phyloP scores from a whole-genome alignment of 2,888 invertebrate genomes.

The Morpho helenor region DNA sequence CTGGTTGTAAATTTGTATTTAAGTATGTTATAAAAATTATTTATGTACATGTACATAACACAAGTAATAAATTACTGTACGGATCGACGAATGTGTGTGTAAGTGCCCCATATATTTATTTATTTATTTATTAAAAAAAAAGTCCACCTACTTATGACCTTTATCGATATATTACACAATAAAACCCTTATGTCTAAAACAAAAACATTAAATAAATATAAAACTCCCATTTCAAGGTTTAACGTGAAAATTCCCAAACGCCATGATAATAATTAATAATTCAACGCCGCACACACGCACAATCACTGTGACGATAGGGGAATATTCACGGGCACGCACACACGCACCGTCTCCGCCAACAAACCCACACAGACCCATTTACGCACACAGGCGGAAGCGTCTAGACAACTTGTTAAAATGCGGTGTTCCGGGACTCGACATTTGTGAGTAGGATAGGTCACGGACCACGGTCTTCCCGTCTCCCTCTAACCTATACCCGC shows the following conservation, averaged over 20 bases:
- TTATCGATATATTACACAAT: no score
- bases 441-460: conserved; percentile 79
- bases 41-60: no score
- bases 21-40: no score
- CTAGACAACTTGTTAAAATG: conserved; percentile 75
- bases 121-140: no score
- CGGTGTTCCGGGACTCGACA: conserved; percentile 75
- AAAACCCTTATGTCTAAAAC: no score
- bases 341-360: conserved; percentile 11
- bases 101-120: no score
- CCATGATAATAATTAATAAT: conserved; percentile 30
- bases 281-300: conserved; percentile 23
- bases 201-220: conserved; percentile 1
- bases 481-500: conserved; percentile 41
- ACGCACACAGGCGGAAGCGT: conserved; percentile 50
- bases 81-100: no score
- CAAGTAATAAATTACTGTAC: no score
- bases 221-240: conserved; percentile 20
- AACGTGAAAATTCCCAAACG: conserved; percentile 31
- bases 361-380: conserved; percentile 34
- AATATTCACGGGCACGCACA: conserved; percentile 31
- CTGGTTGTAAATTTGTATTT: no score
- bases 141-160: no score
- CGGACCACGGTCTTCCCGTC: conserved; percentile 62
- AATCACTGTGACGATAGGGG: conserved; percentile 3